These are phyloP conservation scores for Scolopax bukidnonensis DNA, from an alignment of 2,797 vertebrate species.

Conservation along the genomic window DNA sequence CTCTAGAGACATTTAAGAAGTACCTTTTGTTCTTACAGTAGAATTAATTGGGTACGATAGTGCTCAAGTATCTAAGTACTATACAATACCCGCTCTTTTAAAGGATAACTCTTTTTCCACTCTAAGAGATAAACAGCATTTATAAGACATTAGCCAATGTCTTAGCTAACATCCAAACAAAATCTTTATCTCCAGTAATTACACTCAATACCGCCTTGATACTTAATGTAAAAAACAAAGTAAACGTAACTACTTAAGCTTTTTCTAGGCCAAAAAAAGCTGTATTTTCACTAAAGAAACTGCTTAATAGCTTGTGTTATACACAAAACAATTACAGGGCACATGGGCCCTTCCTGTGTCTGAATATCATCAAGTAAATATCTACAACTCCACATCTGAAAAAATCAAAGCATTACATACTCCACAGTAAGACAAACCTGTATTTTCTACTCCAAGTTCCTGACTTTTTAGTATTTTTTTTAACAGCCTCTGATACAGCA, in stretches of 20 bases:
- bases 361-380: background rate
- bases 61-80: background rate
- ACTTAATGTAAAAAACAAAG: background rate
- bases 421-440: background rate
- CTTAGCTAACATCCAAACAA: background rate
- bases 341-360: background rate
- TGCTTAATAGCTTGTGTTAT: background rate
- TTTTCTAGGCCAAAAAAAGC: background rate
- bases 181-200: slow-evolving; percentile 18
- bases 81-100: background rate
- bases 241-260: background rate
- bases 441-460: background rate
- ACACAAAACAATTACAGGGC: background rate
- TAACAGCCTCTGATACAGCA: background rate
- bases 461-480: background rate
- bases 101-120: background rate
- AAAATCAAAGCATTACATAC: background rate
- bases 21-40: background rate
- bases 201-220: background rate
- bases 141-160: background rate
- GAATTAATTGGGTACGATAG: background rate
- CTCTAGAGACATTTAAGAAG: background rate
- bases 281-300: background rate
- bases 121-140: background rate
- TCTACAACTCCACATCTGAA: background rate